Conservation (phyloP, 2,797 vertebrate species). For the Gambusia yucatana region DNA sequence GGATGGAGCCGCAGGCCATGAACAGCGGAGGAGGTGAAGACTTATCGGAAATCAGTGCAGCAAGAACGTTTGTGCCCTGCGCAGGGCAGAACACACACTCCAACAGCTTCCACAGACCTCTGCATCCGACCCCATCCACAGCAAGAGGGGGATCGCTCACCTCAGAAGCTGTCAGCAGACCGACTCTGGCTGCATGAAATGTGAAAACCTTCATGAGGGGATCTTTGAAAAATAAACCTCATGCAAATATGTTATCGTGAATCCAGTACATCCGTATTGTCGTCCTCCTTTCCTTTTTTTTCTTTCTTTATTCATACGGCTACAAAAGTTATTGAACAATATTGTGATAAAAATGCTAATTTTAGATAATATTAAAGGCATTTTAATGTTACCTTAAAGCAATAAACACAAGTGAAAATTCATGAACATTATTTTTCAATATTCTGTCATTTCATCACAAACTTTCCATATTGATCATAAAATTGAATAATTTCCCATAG, state of each 20-base stretch:
- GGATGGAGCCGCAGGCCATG: slow-evolving; percentile 80
- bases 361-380: not conserved
- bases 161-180: slow-evolving; percentile 22
- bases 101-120: slow-evolving; percentile 59
- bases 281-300: not conserved
- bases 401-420: not conserved
- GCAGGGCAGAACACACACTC: slow-evolving; percentile 55
- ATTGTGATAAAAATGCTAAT: not conserved
- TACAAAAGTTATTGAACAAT: not conserved
- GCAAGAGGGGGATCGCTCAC: slow-evolving; percentile 26
- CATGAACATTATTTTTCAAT: not conserved
- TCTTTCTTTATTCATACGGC: not conserved
- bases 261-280: not conserved
- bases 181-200: slow-evolving; percentile 3
- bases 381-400: not conserved
- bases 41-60: slow-evolving; percentile 83
- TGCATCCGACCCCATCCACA: slow-evolving; percentile 36
- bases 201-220: not conserved
- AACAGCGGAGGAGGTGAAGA: slow-evolving; percentile 76
- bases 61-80: slow-evolving; percentile 61
- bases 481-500: not conserved
- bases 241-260: not conserved
- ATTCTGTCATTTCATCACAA: not conserved
- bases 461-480: not conserved
- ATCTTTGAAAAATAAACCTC: not conserved